phyloP scores from a whole-genome alignment of 2,797 vertebrate species.

The Alectoris magna region DNA sequence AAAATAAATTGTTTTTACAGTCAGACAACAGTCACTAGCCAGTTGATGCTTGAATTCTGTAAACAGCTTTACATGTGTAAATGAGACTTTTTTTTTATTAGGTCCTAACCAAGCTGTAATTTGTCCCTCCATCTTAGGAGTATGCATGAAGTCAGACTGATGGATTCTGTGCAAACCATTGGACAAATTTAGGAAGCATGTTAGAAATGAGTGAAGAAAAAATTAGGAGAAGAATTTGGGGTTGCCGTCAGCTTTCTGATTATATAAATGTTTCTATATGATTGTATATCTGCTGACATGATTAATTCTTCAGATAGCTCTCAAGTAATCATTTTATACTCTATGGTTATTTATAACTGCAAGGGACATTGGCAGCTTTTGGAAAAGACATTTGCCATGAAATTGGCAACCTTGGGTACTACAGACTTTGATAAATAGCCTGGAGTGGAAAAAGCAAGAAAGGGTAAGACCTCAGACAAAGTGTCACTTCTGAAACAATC shows the following conservation, averaged over 20 bases:
- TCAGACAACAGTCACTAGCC: not conserved
- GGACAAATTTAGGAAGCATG: not conserved
- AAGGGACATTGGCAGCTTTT: not conserved
- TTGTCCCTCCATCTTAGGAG: not conserved
- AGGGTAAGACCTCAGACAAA: not conserved
- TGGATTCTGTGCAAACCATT: not conserved
- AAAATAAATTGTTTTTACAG: not conserved
- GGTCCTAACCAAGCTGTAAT: not conserved
- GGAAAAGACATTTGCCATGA: not conserved
- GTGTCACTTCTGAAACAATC: not conserved
- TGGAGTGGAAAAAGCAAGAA: not conserved
- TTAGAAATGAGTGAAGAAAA: not conserved
- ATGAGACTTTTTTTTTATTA: not conserved
- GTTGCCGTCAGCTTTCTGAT: not conserved
- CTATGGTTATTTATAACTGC: not conserved
- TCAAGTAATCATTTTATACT: not conserved
- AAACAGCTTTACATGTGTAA: not conserved
- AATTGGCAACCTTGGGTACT: not conserved
- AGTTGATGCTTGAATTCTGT: not conserved
- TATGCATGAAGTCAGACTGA: not conserved
- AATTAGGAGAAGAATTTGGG: not conserved
- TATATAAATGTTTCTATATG: not conserved
- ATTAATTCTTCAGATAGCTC: conserved; percentile 13
- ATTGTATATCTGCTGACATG: not conserved
- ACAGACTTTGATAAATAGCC: not conserved